Conservation (phyloP, 2,797 vertebrate species). For the Nannoperca obscura region DNA sequence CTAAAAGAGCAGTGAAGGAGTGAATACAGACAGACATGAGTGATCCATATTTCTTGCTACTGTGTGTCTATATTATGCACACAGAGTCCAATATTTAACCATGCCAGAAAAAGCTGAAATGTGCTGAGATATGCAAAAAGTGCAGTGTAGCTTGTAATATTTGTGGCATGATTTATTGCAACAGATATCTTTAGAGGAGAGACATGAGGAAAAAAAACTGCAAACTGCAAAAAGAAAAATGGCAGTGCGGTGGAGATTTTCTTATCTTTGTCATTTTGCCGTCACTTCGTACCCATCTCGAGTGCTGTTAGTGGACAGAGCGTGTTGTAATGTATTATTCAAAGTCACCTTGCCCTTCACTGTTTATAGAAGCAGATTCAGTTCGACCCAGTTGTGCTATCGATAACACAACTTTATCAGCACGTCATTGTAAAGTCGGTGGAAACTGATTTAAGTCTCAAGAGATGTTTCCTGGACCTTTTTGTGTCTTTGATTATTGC, state of each 20-base stretch:
- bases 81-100: slow-evolving; percentile 57
- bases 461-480: slow-evolving; percentile 27
- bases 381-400: slow-evolving; percentile 48
- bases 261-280: slow-evolving; percentile 31
- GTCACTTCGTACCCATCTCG: not conserved
- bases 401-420: slow-evolving; percentile 42
- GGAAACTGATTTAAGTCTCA: slow-evolving; percentile 27
- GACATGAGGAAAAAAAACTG: slow-evolving; percentile 1
- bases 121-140: slow-evolving; percentile 58
- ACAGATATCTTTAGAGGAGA: slow-evolving; percentile 36
- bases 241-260: slow-evolving; percentile 13
- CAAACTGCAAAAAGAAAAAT: slow-evolving; percentile 46
- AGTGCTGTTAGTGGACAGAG: slow-evolving; percentile 19
- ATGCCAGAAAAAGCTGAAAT: slow-evolving; percentile 42
- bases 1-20: slow-evolving; percentile 20
- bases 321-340: slow-evolving; percentile 48
- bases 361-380: slow-evolving; percentile 40
- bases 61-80: slow-evolving; percentile 50
- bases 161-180: slow-evolving; percentile 64
- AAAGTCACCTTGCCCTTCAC: slow-evolving; percentile 43
- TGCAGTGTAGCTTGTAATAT: slow-evolving; percentile 33
- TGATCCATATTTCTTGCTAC: slow-evolving; percentile 47
- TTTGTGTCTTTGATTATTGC: slow-evolving; percentile 39
- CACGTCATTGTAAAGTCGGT: slow-evolving; percentile 33
- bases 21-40: slow-evolving; percentile 32